Base-by-base conservation (phyloP, 2,888 invertebrate genomes). In the Apoda limacodes region DNA sequence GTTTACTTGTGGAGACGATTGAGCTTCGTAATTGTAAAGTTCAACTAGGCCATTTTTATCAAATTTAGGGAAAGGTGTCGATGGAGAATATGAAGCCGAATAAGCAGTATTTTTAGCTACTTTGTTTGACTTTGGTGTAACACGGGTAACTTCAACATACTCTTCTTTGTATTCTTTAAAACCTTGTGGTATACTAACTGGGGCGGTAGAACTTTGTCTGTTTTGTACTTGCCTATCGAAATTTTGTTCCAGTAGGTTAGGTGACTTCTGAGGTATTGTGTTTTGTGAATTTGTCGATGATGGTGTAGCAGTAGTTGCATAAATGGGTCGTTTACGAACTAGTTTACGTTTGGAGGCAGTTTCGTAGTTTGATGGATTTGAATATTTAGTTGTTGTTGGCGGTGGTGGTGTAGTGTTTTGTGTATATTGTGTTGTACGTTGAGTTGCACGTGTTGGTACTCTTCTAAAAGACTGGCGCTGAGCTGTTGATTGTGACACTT, bases 41-140 rank as follows among this genome's bases (percentile, higher is more conserved):
- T 82, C 83, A 5, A 71, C 66, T 9, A 61, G 62, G 25, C 74
- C 67, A 22, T 76, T 71, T 39, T 82, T 81, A 23, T 81, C 81
- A 34, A 59, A 71, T 34, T 52, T 66, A 34, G 60, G 58, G 2
- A n/a, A n/a, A n/a, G n/a, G n/a, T n/a, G n/a, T n/a, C n/a, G n/a
- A n/a, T 5, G 5, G 5, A 13, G 38, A 43, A 11, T 36, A 28
- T 9, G 40, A 17, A 6, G 17, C 17, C 7, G 17, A 20, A n/a
- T n/a, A n/a, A n/a, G n/a, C n/a, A 5, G 32, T 28, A 2, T 5
- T 17, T 17, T 17, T 17, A 7, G 17, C 17, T 5, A 17, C 5
- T 6, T 5, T 9, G 12, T 40, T 42, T 3, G 45, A 40, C 45
- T 76, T 78, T 3, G 78, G 72, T 5, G 69, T 69, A 5, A 75